Conservation (phyloP, 1,140 invertebrate genomes). For the Trachelipus rathkii region DNA sequence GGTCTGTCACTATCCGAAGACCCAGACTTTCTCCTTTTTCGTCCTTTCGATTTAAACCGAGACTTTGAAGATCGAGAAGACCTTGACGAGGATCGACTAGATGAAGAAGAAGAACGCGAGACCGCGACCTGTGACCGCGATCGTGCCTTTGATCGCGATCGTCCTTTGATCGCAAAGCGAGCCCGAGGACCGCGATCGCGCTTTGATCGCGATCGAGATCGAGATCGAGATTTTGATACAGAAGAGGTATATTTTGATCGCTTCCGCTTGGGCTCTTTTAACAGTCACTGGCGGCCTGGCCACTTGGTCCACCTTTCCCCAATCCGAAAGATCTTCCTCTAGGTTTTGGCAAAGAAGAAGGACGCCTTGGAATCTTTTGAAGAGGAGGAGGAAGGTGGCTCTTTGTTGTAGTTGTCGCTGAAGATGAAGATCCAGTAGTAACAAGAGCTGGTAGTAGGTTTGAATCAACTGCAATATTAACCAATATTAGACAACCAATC, state of each 20-base stretch:
- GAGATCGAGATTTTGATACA: too few relatives aligned
- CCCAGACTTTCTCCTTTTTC: not conserved
- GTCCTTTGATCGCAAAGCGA: too few relatives aligned
- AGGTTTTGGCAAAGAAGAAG: not conserved
- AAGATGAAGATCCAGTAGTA: not conserved
- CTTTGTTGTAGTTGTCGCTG: too few relatives aligned
- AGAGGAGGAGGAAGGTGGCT: not conserved
- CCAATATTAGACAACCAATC: too few relatives aligned
- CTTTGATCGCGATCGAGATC: too few relatives aligned
- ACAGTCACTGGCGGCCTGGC: not conserved
- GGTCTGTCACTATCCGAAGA: not conserved
- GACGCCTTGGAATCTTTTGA: not conserved
- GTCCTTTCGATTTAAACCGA: not conserved
- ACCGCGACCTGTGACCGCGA: not conserved
- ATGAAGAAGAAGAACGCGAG: not conserved
- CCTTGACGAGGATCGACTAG: not conserved
- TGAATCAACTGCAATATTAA: slow-evolving; percentile 2
- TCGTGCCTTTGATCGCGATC: not conserved
- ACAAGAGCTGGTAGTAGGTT: not conserved
- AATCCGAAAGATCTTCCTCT: not conserved
- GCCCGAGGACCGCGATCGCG: too few relatives aligned
- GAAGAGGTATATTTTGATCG: too few relatives aligned
- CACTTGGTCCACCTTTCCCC: not conserved
- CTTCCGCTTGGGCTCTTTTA: too few relatives aligned
- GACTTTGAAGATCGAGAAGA: not conserved